Percentiles rank a stretch among this genome's conserved stretches.
Evolutionary conservation across 1,140 invertebrate genomes (phyloP).

Genomic region (Muscidifurax raptorellus): DNA sequence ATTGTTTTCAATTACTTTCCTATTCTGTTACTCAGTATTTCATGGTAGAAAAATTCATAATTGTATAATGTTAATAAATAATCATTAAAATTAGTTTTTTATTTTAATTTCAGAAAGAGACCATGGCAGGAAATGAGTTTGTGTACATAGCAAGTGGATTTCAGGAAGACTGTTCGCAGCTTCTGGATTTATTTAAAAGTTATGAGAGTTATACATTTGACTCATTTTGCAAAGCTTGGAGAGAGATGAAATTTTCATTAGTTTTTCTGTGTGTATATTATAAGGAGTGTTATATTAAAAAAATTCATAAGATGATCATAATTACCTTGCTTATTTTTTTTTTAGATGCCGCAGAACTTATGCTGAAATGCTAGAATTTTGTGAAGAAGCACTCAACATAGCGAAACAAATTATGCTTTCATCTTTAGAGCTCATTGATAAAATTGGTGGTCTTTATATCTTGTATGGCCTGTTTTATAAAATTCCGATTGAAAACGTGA

Average conservation of each 20-base stretch:
- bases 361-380: constrained; percentile 67
- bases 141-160: constrained; percentile 61
- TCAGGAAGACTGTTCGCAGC: constrained; percentile 63
- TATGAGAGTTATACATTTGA: constrained; percentile 63
- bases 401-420: constrained; percentile 67
- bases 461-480: constrained; percentile 71
- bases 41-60: too few relatives aligned
- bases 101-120: neutral
- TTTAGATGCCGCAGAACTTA: constrained; percentile 62
- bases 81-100: too few relatives aligned
- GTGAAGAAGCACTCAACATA: constrained; percentile 67
- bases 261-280: constrained; percentile 66
- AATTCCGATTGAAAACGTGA: constrained; percentile 64
- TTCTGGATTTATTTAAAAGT: constrained; percentile 64
- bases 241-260: constrained; percentile 68
- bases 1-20: too few relatives aligned
- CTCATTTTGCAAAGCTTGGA: constrained; percentile 67
- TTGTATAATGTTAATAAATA: too few relatives aligned
- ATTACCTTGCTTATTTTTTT: constrained; percentile 34
- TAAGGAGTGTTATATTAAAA: constrained; percentile 16
- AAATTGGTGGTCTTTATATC: constrained; percentile 69
- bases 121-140: neutral
- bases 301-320: constrained; percentile 17
- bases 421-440: constrained; percentile 62
- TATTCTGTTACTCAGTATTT: too few relatives aligned